Evolutionary conservation across 2,888 invertebrate genomes (phyloP).

Genomic region (Pseudococcus viburni): DNA sequence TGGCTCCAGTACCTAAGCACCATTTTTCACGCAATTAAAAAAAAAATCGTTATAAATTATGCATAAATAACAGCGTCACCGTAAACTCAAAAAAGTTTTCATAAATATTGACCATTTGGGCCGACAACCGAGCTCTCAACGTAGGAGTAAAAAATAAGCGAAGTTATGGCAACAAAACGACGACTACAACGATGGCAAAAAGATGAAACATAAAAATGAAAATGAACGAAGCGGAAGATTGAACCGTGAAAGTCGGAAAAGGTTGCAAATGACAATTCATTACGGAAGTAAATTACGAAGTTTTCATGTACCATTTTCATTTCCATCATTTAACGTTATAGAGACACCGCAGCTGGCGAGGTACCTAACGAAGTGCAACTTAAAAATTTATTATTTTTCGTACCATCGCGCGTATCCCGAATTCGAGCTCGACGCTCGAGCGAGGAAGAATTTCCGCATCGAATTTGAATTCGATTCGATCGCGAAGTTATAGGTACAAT

Average conservation of each 20-base stretch:
- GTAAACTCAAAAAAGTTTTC: no score
- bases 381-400: conserved; percentile 1
- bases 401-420: background rate
- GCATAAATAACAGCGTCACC: no score
- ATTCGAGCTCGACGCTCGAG: no score
- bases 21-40: background rate
- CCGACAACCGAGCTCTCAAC: no score
- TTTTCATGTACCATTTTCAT: conserved; percentile 38
- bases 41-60: background rate
- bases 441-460: background rate
- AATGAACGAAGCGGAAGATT: conserved; percentile 34
- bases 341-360: background rate
- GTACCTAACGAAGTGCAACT: background rate
- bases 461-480: background rate
- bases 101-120: no score
- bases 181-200: background rate
- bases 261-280: conserved; percentile 41
- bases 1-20: conserved; percentile 34
- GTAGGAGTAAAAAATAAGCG: no score
- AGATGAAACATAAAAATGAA: conserved; percentile 34
- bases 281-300: conserved; percentile 23
- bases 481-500: background rate
- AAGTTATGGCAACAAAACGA: background rate
- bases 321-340: conserved; percentile 17
- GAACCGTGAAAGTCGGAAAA: conserved; percentile 15